Conservation (phyloP, 2,888 invertebrate genomes). For the Muscina levida region DNA sequence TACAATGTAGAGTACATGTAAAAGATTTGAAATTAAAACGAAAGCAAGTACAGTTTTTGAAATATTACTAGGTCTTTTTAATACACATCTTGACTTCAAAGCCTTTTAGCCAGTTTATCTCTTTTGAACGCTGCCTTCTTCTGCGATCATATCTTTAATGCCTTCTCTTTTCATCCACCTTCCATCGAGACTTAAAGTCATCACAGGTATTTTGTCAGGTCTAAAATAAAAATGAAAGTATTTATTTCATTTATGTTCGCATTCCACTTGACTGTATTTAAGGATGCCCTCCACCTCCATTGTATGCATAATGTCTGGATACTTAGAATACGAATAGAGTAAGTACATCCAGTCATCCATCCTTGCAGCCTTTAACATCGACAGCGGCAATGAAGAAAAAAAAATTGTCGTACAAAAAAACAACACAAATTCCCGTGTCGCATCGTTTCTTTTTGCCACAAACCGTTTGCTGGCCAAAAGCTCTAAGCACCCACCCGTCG, state of each 20-base stretch:
- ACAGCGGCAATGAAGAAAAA: not conserved
- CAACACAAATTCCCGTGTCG: slow-evolving; percentile 51
- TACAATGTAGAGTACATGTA: too few species aligned
- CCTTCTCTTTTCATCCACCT: too few species aligned
- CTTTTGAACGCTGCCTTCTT: too few species aligned
- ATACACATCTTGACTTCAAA: too few species aligned
- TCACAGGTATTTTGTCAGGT: slow-evolving; percentile 23
- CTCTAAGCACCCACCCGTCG: not conserved
- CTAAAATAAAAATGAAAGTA: slow-evolving; percentile 64
- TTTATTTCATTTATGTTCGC: slow-evolving; percentile 44
- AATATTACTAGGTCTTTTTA: too few species aligned
- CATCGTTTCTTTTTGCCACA: slow-evolving; percentile 48
- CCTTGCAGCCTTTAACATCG: not conserved
- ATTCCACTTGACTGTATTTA: not conserved
- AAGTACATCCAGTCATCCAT: slow-evolving; percentile 9
- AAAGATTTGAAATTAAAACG: too few species aligned
- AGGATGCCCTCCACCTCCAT: not conserved
- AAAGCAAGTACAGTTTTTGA: too few species aligned
- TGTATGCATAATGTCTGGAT: slow-evolving; percentile 31
- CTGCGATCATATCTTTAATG: too few species aligned
- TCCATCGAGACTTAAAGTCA: slow-evolving; percentile 29
- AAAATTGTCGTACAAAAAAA: slow-evolving; percentile 38
- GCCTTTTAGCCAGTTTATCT: too few species aligned
- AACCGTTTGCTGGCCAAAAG: slow-evolving; percentile 36
- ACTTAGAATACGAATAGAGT: slow-evolving; percentile 1